These are phyloP conservation scores for Calliopsis andreniformis DNA, from an alignment of 1,140 invertebrate genomes.

Conservation along the genomic window DNA sequence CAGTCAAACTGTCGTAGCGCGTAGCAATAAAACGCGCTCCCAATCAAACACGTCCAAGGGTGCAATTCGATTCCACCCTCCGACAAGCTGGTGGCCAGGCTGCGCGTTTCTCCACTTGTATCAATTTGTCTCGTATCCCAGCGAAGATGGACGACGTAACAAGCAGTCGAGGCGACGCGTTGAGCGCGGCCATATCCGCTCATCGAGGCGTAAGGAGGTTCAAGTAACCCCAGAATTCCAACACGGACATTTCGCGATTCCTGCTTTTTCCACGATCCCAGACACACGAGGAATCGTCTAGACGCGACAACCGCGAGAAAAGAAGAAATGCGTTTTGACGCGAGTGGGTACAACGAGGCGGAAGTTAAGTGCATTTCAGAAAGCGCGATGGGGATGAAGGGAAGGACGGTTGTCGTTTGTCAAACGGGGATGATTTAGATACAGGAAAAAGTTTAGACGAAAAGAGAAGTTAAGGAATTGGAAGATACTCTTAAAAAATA, in stretches of 20 bases:
- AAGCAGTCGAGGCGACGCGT: neutral
- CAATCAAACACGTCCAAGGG: neutral
- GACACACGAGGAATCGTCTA: slow-evolving; percentile 10
- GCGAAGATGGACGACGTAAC: slow-evolving; percentile 25
- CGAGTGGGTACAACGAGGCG: slow-evolving; percentile 40
- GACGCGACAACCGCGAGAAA: slow-evolving; percentile 46
- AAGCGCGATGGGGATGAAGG: slow-evolving; percentile 20
- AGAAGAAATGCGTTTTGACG: slow-evolving; percentile 54
- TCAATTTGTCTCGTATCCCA: slow-evolving; percentile 15
- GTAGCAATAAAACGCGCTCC: neutral
- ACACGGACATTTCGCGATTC: slow-evolving; percentile 39
- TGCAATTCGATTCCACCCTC: neutral
- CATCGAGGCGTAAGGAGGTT: slow-evolving; percentile 45
- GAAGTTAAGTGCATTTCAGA: slow-evolving; percentile 61
- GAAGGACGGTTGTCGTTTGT: neutral
- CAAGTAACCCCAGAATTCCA: slow-evolving; percentile 47
- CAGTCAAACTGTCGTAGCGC: neutral
- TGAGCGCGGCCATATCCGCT: slow-evolving; percentile 17
- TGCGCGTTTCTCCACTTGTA: neutral
- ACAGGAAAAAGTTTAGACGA: neutral
- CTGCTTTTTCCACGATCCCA: slow-evolving; percentile 17
- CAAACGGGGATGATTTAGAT: neutral
- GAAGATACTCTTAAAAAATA: too few relatives aligned
- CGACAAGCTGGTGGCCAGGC: neutral
- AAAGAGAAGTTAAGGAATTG: too few relatives aligned